phyloP scores from a whole-genome alignment of 2,113 vertebrate genomes.

The Melanocharis versteri region DNA sequence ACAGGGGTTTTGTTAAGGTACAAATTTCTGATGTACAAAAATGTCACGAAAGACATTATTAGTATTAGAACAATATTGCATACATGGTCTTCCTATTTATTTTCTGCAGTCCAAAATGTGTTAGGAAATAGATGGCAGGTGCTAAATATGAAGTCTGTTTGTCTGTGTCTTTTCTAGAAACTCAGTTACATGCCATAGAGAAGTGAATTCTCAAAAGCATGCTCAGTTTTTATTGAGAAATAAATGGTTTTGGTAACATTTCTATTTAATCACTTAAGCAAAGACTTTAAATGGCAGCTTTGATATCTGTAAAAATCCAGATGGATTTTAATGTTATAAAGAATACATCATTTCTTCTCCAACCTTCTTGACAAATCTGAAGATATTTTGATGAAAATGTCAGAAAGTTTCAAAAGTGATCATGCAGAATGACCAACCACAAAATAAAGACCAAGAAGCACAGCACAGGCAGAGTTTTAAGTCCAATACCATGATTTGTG shows the following conservation, averaged over 20 bases:
- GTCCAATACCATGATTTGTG: not conserved
- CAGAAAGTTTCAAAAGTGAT: not conserved
- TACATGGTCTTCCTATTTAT: not conserved
- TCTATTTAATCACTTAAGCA: not conserved
- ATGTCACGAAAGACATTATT: not conserved
- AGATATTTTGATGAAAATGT: not conserved
- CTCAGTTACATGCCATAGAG: not conserved
- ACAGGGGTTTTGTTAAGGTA: fast-evolving
- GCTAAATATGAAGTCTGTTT: not conserved
- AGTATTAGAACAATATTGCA: not conserved
- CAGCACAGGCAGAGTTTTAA: not conserved
- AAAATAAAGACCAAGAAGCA: not conserved
- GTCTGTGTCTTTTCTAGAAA: not conserved
- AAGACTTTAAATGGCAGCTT: not conserved
- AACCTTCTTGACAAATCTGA: not conserved
- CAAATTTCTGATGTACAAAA: not conserved
- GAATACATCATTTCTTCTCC: not conserved
- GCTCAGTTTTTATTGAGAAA: not conserved
- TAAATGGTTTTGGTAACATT: not conserved
- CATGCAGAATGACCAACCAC: not conserved
- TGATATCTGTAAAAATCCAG: not conserved
- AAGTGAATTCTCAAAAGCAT: not conserved
- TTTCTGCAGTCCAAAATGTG: not conserved
- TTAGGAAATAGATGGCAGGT: not conserved
- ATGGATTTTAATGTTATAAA: not conserved